Evolutionary conservation across 1,140 invertebrate species (phyloP).

Genomic region (Bombus waltoni): DNA sequence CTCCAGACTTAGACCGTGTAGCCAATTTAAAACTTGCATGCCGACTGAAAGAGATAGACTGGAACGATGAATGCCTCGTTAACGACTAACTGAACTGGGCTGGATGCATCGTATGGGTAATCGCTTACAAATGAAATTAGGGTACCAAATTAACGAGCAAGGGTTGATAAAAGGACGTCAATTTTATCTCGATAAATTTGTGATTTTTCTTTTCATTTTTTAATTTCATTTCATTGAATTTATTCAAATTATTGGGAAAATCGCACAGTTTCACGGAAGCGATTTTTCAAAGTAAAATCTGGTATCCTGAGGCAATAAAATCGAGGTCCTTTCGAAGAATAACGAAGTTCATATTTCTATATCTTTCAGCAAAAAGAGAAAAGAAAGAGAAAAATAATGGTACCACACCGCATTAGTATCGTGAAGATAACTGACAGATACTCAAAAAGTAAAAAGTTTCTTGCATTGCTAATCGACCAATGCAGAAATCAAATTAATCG

Average conservation of each 20-base stretch:
- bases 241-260: no score
- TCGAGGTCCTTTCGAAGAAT: not conserved
- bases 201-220: not conserved
- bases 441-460: not conserved
- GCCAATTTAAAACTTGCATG: slow-evolving; percentile 27
- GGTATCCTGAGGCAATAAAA: not conserved
- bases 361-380: not conserved
- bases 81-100: not conserved
- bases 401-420: not conserved
- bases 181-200: not conserved
- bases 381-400: not conserved
- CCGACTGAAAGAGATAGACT: slow-evolving; percentile 30
- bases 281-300: no score
- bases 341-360: not conserved
- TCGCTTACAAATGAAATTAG: not conserved
- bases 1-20: not conserved
- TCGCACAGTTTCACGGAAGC: no score
- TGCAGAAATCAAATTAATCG: no score
- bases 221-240: fast-evolving
- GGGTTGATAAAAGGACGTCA: no score
- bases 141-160: not conserved
- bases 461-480: not conserved
- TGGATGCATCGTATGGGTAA: not conserved
- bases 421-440: not conserved
- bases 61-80: not conserved